A percentile compares a stretch with the other conserved stretches of the same genome.
Conservation (phyloP, 2,113 vertebrate genomes). For the Pyxicephalus adspersus region DNA sequence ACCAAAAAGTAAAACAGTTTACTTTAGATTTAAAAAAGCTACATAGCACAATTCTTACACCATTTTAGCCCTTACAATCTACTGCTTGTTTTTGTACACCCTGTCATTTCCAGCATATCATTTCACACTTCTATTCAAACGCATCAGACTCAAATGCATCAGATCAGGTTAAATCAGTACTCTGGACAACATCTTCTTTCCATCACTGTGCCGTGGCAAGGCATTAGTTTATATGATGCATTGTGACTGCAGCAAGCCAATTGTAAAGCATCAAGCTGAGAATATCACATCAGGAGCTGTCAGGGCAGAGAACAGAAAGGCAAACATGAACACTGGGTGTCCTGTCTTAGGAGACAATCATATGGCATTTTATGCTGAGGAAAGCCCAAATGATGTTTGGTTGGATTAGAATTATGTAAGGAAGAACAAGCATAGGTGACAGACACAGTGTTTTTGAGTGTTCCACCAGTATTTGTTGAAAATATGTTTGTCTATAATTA, state of each 20-base stretch:
- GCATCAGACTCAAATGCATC: slow-evolving; percentile 39
- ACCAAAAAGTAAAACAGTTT: neutral
- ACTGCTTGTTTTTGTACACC: neutral
- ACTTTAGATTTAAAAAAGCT: neutral
- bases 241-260: slow-evolving; percentile 53
- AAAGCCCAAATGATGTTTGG: slow-evolving; percentile 32
- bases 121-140: slow-evolving; percentile 33
- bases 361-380: slow-evolving; percentile 42
- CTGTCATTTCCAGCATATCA: slow-evolving; percentile 35
- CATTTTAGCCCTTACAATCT: neutral
- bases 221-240: slow-evolving; percentile 47
- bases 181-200: slow-evolving; percentile 54
- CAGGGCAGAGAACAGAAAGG: slow-evolving; percentile 46
- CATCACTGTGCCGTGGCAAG: slow-evolving; percentile 15
- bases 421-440: slow-evolving; percentile 11
- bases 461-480: neutral
- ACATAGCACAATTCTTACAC: neutral
- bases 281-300: slow-evolving; percentile 51
- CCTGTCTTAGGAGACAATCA: slow-evolving; percentile 45
- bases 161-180: slow-evolving; percentile 50
- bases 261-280: slow-evolving; percentile 52
- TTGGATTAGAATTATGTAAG: slow-evolving; percentile 14
- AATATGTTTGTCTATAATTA: neutral
- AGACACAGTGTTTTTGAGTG: neutral
- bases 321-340: slow-evolving; percentile 40